These are phyloP conservation scores for Sebastes oblongus DNA, from an alignment of 2,797 vertebrate genomes.

Conservation along the genomic window DNA sequence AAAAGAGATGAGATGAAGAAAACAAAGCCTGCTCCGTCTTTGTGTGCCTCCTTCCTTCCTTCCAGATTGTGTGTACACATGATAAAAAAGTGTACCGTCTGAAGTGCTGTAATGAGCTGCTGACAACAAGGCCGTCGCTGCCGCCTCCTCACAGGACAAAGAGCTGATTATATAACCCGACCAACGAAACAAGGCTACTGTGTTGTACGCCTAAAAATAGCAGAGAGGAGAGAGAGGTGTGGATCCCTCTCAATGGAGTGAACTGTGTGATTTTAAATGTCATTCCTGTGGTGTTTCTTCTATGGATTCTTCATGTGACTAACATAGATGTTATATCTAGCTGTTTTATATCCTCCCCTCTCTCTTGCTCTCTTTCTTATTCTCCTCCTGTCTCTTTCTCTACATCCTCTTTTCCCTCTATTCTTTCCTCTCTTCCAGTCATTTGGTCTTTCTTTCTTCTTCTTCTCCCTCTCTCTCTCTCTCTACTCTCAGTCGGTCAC, in stretches of 20 bases:
- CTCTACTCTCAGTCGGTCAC: not conserved
- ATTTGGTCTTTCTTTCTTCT: too few species aligned
- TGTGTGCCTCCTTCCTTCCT: not conserved
- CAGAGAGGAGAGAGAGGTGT: not conserved
- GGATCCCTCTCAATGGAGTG: too few species aligned
- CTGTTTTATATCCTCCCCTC: not conserved
- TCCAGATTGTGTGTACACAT: not conserved
- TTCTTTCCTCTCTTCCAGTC: not conserved
- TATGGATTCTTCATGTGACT: not conserved
- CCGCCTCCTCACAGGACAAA: slow-evolving; percentile 14
- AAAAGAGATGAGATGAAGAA: not conserved
- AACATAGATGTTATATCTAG: not conserved
- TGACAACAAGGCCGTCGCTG: slow-evolving; percentile 4
- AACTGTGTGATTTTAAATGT: not conserved
- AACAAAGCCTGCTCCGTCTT: not conserved
- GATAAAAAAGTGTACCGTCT: slow-evolving; percentile 22
- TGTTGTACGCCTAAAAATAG: slow-evolving; percentile 4
- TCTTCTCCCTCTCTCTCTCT: too few species aligned
- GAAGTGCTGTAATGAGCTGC: slow-evolving; percentile 39
- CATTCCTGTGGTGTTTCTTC: not conserved
- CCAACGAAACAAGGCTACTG: slow-evolving; percentile 21
- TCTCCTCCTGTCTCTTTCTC: too few species aligned
- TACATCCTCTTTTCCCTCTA: not conserved
- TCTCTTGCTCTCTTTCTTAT: too few species aligned
- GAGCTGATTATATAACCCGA: slow-evolving; percentile 23